These are phyloP conservation scores for Ceuthmochares aereus DNA, from an alignment of 2,113 vertebrate species.

Conservation along the genomic window DNA sequence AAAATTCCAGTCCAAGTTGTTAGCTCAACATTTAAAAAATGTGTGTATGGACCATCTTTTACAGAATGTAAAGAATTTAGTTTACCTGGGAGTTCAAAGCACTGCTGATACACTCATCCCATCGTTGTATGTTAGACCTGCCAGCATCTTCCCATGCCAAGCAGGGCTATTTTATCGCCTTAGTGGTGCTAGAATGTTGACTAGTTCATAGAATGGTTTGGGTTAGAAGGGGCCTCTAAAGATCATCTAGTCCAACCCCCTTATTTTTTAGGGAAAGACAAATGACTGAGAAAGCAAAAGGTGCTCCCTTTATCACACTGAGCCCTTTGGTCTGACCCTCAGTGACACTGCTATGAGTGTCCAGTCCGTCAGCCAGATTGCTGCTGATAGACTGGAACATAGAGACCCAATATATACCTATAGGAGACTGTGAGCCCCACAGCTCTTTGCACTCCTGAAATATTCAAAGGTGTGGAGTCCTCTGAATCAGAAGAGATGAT, in stretches of 20 bases:
- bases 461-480: constrained; percentile 41
- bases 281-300: neutral
- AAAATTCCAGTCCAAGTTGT: neutral
- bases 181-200: neutral
- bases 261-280: neutral
- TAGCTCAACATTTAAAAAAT: neutral
- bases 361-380: neutral
- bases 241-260: neutral
- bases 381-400: neutral
- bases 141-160: neutral
- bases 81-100: neutral
- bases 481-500: constrained; percentile 47
- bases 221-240: neutral
- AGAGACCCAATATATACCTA: constrained; percentile 57
- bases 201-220: neutral
- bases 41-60: neutral
- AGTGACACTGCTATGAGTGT: neutral
- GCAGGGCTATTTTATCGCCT: neutral
- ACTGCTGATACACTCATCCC: neutral
- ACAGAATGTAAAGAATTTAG: neutral
- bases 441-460: constrained; percentile 19
- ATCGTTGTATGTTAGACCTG: neutral
- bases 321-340: neutral
- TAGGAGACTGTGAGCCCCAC: constrained; percentile 8
- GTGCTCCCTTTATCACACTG: neutral